Evolutionary conservation across 2,113 vertebrate genomes (phyloP), one percentile per base, ranked within the genome.

Genomic region (Maylandia zebra): DNA sequence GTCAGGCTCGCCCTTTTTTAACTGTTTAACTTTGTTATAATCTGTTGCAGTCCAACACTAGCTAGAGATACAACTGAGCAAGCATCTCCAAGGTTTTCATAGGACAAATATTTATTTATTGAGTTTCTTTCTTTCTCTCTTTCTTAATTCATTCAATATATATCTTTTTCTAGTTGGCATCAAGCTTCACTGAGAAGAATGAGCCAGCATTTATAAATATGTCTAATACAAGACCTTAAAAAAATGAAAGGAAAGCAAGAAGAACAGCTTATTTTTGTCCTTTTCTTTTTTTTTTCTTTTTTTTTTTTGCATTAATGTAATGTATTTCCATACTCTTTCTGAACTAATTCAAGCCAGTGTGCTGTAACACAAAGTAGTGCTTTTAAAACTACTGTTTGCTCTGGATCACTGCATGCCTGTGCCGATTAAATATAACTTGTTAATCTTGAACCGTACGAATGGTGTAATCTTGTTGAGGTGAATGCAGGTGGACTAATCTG

Each of bases 381-480:
- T n/a, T 91, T 81, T 55, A 24, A 83, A 86, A 81, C 41, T 11
- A 6, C 36, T 6, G 53, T 84, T 30, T 57, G 71, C 85, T 84
- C 30, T 36, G 5, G 36, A 19, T 52, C 53, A 55, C 85, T 71
- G 80, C 79, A 79, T 91, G 89, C 78, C 78, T 88, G 82, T 50
- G 22, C 59, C 74, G 85, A 92, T 90, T 90, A 93, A 90, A 92
- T 91, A 89, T 91, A 94, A 88, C 41, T 83, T 81, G 78, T 55
- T 94, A 93, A 94, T 95, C 94, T 93, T 86, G 56, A 84, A 90
- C 84, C 30, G 8, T 61, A 36, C 4, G 74, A 85, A 87, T 90
- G 32, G 61, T 59, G 71, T 94, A 92, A 94, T 92, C 90, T 86
- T 50, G 83, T 90, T 74, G 53, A 89, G 83, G 87, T 86, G 82